Base-by-base conservation (phyloP, 1,140 invertebrate genomes). In the Drosophila parvula region DNA sequence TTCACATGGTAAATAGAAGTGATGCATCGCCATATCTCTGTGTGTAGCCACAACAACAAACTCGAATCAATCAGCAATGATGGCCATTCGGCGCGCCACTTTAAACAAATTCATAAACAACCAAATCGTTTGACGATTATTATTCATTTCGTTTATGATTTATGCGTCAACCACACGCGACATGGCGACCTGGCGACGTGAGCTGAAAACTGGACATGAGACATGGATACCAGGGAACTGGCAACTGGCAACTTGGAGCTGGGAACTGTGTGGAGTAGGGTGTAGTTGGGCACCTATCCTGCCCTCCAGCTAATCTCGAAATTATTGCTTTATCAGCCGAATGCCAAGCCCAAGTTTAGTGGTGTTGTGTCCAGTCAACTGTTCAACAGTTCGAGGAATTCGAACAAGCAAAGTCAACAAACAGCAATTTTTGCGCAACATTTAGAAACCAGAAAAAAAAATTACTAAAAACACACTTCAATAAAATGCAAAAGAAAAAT, bases 91-190 rank as follows among this genome's bases (percentile, higher is more conserved):
- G 40, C 47, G 75, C 82, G 82, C 82, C 82, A 88, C 83, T 88
- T 88, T 88, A 88, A 88, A 88, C 79, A 83, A 88, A 89, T 86
- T 86, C 78, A 84, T 84, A 84, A 84, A 84, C 81, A 84, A 75
- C 69, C 58, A 75, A 84, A 85, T 85, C 83, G 81, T 86, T 86
- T 86, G 84, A 88, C 76, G 76, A 86, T 82, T 76, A 79, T 86
- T 79, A 71, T 68, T 70, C 61, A 57, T 79, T 68, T 79, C 47
- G 38, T 64, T 51, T 83, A 83, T 88, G 83, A 88, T 88, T 88
- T 89, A 88, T 88, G 83, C 83, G 84, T 83, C 80, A 88, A 77
- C 64, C 63, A 89, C 83, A 89, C 84, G 84, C 84, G 82, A 85
- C 81, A 74, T 65, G 65, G 41, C 63, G 50, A 68, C 27, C 41